These are phyloP conservation scores for Pandemis cinnamomeana DNA, from an alignment of 2,888 invertebrate genomes.

Conservation along the genomic window DNA sequence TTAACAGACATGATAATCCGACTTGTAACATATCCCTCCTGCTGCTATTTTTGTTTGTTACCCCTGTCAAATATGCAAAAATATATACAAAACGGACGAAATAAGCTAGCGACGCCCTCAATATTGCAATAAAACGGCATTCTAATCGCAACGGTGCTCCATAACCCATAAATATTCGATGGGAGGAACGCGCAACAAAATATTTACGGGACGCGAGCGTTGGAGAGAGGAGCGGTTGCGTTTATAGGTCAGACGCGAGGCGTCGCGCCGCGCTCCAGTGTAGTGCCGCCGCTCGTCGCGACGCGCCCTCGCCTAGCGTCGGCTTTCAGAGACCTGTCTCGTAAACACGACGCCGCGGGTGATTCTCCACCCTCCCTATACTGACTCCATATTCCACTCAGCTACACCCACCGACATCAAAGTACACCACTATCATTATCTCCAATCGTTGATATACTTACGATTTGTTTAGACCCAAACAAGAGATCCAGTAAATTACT, in stretches of 20 bases:
- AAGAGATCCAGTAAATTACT: constrained; percentile 1
- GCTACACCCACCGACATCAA: constrained; percentile 68
- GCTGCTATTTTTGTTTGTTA: constrained; percentile 47
- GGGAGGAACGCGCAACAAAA: constrained; percentile 63
- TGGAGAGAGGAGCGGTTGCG: constrained; percentile 51
- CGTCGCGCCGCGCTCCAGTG: constrained; percentile 62
- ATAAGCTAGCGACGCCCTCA: constrained; percentile 65
- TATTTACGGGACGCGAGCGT: constrained; percentile 62
- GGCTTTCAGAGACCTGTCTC: constrained; percentile 56
- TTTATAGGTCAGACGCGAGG: constrained; percentile 73
- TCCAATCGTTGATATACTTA: background rate
- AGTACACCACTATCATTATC: constrained; percentile 57
- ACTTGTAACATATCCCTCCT: constrained; percentile 55
- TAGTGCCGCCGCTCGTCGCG: constrained; percentile 66
- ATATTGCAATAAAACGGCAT: constrained; percentile 73
- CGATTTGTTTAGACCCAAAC: background rate
- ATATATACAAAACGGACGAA: constrained; percentile 65
- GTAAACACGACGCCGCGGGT: constrained; percentile 64
- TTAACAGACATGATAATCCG: constrained; percentile 8
- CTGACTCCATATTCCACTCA: constrained; percentile 49
- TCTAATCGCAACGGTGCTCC: constrained; percentile 72
- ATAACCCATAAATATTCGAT: constrained; percentile 77
- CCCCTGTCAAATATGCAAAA: constrained; percentile 70
- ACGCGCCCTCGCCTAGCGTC: constrained; percentile 51
- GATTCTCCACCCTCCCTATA: constrained; percentile 67